Evolutionary conservation across 2,888 invertebrate species (phyloP).

Genomic region (Dicranocentrus wangi): DNA sequence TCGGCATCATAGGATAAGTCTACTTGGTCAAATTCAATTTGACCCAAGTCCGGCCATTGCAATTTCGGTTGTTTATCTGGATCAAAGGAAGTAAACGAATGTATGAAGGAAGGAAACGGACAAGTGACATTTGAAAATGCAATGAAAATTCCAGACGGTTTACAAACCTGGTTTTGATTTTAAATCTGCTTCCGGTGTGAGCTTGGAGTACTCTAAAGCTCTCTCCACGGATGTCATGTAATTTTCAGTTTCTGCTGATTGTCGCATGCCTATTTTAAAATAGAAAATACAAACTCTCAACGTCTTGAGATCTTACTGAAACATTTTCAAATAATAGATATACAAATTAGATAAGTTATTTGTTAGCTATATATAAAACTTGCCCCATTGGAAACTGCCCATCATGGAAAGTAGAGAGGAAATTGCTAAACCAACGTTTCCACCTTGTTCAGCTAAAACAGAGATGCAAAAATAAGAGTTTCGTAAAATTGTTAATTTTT

Average conservation of each 20-base stretch:
- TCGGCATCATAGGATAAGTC: slow-evolving; percentile 76
- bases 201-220: slow-evolving; percentile 84
- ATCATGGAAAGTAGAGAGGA: slow-evolving; percentile 52
- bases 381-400: slow-evolving; percentile 65
- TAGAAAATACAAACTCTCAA: too few species aligned
- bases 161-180: too few species aligned
- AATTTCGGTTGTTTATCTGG: slow-evolving; percentile 74
- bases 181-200: slow-evolving; percentile 84
- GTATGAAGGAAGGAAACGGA: too few species aligned
- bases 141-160: too few species aligned
- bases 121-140: too few species aligned
- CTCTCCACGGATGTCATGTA: slow-evolving; percentile 83
- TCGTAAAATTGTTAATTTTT: not conserved
- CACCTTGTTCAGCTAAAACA: slow-evolving; percentile 43
- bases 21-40: slow-evolving; percentile 42
- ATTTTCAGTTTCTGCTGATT: slow-evolving; percentile 81
- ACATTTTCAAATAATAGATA: too few species aligned
- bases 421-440: slow-evolving; percentile 67
- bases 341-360: too few species aligned
- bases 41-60: slow-evolving; percentile 61
- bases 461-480: not conserved
- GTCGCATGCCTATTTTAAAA: too few species aligned
- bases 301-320: too few species aligned
- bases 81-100: too few species aligned
- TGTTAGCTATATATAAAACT: slow-evolving; percentile 20